Conservation (phyloP, 1,140 invertebrate species). For the Wasmannia auropunctata region DNA sequence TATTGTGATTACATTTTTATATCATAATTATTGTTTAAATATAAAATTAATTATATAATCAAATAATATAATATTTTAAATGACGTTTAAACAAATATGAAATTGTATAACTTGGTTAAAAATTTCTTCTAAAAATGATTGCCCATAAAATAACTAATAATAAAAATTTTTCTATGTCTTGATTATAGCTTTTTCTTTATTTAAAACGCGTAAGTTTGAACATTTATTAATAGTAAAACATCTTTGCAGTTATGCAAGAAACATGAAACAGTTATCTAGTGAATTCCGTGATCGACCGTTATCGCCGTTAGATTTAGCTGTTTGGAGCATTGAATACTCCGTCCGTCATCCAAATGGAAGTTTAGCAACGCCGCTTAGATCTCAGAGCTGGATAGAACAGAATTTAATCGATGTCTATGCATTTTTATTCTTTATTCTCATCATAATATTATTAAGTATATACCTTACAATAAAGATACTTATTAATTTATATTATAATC, state of each 20-base stretch:
- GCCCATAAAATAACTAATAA: background rate
- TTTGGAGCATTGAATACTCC: slow-evolving; percentile 30
- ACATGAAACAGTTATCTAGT: slow-evolving; percentile 36
- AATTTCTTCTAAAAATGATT: background rate
- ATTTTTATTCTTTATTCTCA: background rate
- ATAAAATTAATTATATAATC: background rate
- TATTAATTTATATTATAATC: background rate
- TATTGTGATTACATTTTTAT: background rate
- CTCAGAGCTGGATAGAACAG: background rate
- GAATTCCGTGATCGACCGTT: slow-evolving; percentile 29
- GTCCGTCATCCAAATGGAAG: slow-evolving; percentile 4
- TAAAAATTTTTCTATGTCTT: background rate
- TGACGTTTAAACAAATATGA: no score
- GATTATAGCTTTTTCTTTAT: background rate
- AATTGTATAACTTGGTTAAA: background rate
- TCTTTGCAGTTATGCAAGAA: slow-evolving; percentile 23
- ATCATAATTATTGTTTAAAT: background rate
- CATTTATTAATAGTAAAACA: background rate
- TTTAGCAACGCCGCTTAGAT: background rate
- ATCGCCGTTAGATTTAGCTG: slow-evolving; percentile 17
- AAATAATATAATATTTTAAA: background rate
- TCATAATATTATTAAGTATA: background rate
- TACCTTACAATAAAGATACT: background rate
- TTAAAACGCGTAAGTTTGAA: no score
- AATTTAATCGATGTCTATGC: slow-evolving; percentile 18